These are phyloP conservation scores for Nanger granti DNA, from an alignment of 2,113 vertebrate genomes.

Conservation along the genomic window DNA sequence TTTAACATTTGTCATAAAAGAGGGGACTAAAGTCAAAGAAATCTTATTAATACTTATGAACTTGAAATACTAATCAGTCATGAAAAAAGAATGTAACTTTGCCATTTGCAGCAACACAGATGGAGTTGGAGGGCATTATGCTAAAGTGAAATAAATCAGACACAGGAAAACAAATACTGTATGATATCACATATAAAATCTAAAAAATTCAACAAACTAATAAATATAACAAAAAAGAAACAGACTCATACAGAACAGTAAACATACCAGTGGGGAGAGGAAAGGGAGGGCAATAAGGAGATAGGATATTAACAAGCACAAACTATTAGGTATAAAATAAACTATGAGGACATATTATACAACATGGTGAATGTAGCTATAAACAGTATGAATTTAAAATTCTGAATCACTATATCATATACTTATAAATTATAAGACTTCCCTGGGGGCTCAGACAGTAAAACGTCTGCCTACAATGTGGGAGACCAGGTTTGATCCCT, in stretches of 20 bases:
- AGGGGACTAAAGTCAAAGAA: constrained; percentile 10
- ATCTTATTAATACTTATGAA: constrained; percentile 63
- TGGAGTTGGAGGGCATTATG: not conserved
- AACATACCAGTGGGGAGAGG: not conserved
- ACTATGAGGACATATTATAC: too few relatives aligned
- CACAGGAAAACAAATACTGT: not conserved
- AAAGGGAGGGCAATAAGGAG: not conserved
- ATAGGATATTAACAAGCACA: not conserved
- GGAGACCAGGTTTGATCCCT: too few relatives aligned
- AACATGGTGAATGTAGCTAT: too few relatives aligned
- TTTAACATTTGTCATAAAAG: constrained; percentile 36
- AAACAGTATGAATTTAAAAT: too few relatives aligned
- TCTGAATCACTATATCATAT: too few relatives aligned
- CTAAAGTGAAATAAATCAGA: not conserved
- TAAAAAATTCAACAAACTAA: not conserved
- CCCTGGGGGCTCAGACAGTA: too few relatives aligned
- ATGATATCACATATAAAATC: not conserved
- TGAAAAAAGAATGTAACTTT: not conserved
- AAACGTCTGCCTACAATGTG: too few relatives aligned
- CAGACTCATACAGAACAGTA: not conserved
- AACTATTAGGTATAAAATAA: not conserved
- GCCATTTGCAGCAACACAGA: not conserved
- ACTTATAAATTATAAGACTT: too few relatives aligned
- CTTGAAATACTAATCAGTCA: not conserved
- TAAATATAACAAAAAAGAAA: not conserved